phyloP scores from a whole-genome alignment of 2,797 vertebrate genomes.

The Myotis planiceps region DNA sequence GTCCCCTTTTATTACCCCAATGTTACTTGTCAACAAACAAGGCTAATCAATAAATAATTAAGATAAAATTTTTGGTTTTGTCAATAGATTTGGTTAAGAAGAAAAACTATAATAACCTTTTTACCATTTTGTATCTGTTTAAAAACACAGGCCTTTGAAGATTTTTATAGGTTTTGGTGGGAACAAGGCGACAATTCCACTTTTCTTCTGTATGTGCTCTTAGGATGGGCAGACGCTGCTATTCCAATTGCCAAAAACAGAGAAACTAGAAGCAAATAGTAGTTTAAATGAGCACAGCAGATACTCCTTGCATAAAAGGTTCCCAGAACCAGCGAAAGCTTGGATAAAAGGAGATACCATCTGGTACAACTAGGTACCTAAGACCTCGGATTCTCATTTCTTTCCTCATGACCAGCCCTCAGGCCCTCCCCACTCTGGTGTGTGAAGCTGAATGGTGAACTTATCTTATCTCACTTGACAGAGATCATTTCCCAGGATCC shows the following conservation, averaged over 20 bases:
- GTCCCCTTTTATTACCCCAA: not conserved
- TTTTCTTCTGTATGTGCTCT: not conserved
- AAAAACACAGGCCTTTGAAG: conserved; percentile 10
- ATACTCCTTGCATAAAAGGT: not conserved
- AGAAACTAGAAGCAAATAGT: not conserved
- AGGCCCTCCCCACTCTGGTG: not conserved
- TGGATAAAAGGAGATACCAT: not conserved
- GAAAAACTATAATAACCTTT: not conserved
- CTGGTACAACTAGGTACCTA: not conserved
- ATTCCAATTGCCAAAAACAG: not conserved
- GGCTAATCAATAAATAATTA: not conserved
- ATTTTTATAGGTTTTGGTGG: not conserved
- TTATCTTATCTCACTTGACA: not conserved
- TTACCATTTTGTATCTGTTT: not conserved
- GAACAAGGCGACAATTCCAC: not conserved
- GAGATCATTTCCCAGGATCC: not conserved
- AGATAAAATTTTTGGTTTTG: not conserved
- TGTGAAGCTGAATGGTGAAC: not conserved
- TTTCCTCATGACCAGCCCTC: not conserved
- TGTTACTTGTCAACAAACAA: conserved; percentile 30
- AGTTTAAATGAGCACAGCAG: not conserved
- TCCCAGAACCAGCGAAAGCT: not conserved
- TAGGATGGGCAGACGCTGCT: not conserved
- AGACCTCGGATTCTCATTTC: not conserved
- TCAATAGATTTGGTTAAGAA: not conserved